Conservation (phyloP, 30 jellyfish, hydroid and myxozoan species). For the Aurelia coerulea region DNA sequence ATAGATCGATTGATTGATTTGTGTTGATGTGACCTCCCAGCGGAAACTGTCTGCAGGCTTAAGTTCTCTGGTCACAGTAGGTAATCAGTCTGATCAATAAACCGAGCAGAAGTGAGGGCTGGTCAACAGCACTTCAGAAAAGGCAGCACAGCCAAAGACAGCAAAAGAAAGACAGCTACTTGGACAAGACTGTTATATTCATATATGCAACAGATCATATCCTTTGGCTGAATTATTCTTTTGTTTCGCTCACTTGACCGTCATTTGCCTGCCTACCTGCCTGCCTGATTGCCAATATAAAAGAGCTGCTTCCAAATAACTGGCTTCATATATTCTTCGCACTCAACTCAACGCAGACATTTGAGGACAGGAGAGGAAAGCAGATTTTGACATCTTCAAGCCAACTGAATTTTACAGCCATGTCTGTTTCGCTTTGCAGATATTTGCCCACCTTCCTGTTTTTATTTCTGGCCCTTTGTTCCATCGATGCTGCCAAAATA, state of each 20-base stretch:
- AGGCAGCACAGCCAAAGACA: conserved; percentile 12
- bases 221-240: neutral
- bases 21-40: conserved; percentile 91
- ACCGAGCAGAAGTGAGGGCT: conserved; percentile 38
- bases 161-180: neutral
- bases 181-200: neutral
- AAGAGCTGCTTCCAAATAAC: too few species aligned
- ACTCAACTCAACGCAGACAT: neutral
- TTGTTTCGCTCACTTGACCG: too few species aligned
- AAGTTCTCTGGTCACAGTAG: conserved; percentile 79
- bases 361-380: too few species aligned
- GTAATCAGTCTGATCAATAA: conserved; percentile 66
- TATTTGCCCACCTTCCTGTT: conserved; percentile 6
- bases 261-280: too few species aligned
- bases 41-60: conserved; percentile 89
- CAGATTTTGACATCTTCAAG: too few species aligned
- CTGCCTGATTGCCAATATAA: too few species aligned
- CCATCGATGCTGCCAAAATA: conserved; percentile 43
- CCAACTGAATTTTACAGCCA: too few species aligned
- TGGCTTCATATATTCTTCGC: neutral
- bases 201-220: conserved; percentile 1
- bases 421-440: neutral
- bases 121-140: neutral
- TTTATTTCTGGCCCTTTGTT: neutral
- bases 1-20: conserved; percentile 55